Base-by-base conservation (phyloP, 1,140 invertebrate species). In the Piezodorus guildinii region DNA sequence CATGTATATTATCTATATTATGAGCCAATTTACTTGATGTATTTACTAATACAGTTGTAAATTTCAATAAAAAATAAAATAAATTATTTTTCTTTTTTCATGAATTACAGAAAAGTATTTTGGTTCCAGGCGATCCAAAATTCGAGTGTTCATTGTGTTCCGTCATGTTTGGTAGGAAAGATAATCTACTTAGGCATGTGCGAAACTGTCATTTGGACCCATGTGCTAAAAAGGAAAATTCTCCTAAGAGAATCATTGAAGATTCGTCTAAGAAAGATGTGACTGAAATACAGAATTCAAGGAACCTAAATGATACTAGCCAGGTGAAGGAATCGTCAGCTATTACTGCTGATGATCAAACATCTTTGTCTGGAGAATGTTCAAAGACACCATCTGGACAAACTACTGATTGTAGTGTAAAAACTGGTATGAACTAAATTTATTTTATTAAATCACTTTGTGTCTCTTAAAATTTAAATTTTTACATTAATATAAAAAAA, bases 91-190 rank as follows among this genome's bases (percentile, higher is more conserved):
- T n/a, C n/a, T n/a, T n/a, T n/a, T n/a, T n/a, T n/a, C n/a, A n/a
- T n/a, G n/a, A n/a, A n/a, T n/a, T n/a, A n/a, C 30, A 30, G 9
- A 39, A 39, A 39, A 10, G 6, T 39, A 54, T 30, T 16, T 63
- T 54, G 9, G 14, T 51, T 62, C 39, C 51, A 66, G 65, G 30
- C 23, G 52, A 45, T 10, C 46, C 52, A 21, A 61, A 49, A 12
- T 61, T 52, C 49, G 60, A 66, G 54, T 66, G 65, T 30, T 25
- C 19, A 27, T 25, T 66, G n/a, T 66, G 65, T 45, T 56, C 21
- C 17, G 30, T 43, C 16, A 56, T 39, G 4, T 66, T 49, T 59
- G 56, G 61, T 30, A 62, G 65, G 19, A 61, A 61, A 27, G 65
- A 66, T 46, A 66, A 66, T 45, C 14, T 66, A 23, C 17, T 45